Evolutionary conservation across 2,888 invertebrate species (phyloP).

Genomic region (Cerceris rybyensis): DNA sequence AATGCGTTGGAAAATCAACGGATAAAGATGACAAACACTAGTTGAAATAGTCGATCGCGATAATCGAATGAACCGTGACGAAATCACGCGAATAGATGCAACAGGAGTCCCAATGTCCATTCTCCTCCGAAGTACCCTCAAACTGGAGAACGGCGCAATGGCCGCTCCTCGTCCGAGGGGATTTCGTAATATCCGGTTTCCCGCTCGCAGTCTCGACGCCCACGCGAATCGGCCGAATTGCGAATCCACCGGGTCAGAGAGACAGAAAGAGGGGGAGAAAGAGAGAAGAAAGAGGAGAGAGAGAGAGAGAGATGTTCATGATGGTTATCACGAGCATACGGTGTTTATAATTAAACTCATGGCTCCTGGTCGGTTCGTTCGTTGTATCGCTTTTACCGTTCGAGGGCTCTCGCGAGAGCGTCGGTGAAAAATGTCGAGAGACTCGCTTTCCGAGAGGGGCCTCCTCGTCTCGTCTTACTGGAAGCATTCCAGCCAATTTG

Average conservation of each 20-base stretch:
- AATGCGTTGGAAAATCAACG: too few relatives aligned
- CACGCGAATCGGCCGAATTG: conserved; percentile 3
- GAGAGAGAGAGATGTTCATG: too few relatives aligned
- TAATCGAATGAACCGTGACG: conserved; percentile 11
- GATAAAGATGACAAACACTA: neutral
- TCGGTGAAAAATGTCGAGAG: neutral
- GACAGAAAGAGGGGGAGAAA: too few relatives aligned
- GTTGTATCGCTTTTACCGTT: neutral
- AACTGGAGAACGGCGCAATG: too few relatives aligned
- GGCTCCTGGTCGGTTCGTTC: neutral
- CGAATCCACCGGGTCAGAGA: neutral
- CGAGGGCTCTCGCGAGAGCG: neutral
- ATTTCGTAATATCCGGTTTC: conserved; percentile 5
- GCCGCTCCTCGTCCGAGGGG: neutral
- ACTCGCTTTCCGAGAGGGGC: conserved; percentile 2
- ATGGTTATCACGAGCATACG: too few relatives aligned
- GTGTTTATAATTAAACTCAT: neutral
- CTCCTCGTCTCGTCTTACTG: conserved; percentile 31
- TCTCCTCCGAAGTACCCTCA: too few relatives aligned
- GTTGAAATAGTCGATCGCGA: conserved; percentile 7
- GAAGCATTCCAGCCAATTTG: conserved; percentile 58
- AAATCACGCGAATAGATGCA: conserved; percentile 16
- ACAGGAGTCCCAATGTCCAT: conserved; percentile 1
- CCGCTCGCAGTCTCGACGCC: neutral
- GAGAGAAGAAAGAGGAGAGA: too few relatives aligned